Evolutionary conservation across 30 jellyfish, hydroid and myxozoan genomes (phyloP).

Genomic region (Cassiopea andromeda): DNA sequence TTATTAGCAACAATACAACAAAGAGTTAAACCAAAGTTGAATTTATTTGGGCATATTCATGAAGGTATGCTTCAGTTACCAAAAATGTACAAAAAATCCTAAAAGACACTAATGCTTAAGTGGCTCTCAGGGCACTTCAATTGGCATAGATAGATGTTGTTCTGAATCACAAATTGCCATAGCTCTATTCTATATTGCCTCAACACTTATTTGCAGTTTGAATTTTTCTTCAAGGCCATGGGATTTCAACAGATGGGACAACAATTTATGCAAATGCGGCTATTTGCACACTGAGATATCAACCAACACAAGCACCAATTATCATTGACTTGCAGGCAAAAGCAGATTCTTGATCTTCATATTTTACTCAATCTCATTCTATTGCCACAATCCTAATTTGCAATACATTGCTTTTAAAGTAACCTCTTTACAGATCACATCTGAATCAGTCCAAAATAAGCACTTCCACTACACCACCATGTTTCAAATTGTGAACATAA

Average conservation of each 20-base stretch:
- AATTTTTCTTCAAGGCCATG: conserved; percentile 68
- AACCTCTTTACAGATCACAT: no score
- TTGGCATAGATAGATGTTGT: neutral
- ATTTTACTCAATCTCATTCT: neutral
- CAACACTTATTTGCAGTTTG: neutral
- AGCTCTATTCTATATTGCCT: neutral
- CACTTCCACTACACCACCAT: no score
- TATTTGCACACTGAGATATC: conserved; percentile 72
- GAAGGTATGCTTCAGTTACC: conserved; percentile 62
- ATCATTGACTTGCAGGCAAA: conserved; percentile 73
- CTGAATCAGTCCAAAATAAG: no score
- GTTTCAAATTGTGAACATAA: no score
- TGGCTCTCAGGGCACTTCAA: neutral
- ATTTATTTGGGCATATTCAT: conserved; percentile 95
- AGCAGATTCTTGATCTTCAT: neutral
- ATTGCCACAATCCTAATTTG: neutral
- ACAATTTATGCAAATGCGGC: conserved; percentile 91
- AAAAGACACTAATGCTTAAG: neutral
- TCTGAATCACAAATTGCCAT: neutral
- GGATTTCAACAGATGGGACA: conserved; percentile 85
- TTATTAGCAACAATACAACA: conserved; percentile 83
- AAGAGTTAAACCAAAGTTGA: conserved; percentile 84
- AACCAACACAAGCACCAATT: conserved; percentile 79
- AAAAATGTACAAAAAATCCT: no score
- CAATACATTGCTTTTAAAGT: no score